Evolutionary conservation across 2,113 vertebrate genomes (phyloP).

Genomic region (Antechinus stuartii): DNA sequence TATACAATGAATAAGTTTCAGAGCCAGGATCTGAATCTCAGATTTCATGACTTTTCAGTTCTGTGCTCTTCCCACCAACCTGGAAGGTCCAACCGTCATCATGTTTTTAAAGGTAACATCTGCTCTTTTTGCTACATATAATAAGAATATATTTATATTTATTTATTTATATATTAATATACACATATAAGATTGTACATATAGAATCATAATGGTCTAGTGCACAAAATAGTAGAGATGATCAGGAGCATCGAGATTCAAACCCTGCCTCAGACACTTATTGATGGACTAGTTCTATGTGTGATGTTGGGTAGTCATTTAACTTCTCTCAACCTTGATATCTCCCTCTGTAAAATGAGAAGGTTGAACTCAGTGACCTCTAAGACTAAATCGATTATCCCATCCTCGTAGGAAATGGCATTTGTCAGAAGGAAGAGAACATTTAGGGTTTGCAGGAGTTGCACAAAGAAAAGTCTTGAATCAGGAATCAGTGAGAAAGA

Average conservation of each 20-base stretch:
- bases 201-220: background rate
- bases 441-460: background rate
- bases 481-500: background rate
- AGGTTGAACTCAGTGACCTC: background rate
- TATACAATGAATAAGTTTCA: background rate
- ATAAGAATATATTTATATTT: background rate
- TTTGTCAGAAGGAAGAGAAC: background rate
- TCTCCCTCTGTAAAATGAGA: background rate
- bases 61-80: background rate
- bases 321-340: background rate
- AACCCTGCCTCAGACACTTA: background rate
- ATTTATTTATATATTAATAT: too few relatives aligned
- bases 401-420: background rate
- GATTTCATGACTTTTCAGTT: background rate
- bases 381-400: background rate
- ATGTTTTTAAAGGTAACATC: background rate
- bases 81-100: background rate
- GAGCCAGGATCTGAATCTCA: background rate
- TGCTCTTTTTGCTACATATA: background rate
- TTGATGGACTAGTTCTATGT: background rate
- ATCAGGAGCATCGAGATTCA: background rate
- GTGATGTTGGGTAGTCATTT: background rate
- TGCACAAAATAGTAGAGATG: background rate
- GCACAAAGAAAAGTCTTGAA: background rate
- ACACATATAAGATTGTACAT: background rate